Evolutionary conservation across 2,888 invertebrate species (phyloP).

Genomic region (Lasioglossum malachurum): DNA sequence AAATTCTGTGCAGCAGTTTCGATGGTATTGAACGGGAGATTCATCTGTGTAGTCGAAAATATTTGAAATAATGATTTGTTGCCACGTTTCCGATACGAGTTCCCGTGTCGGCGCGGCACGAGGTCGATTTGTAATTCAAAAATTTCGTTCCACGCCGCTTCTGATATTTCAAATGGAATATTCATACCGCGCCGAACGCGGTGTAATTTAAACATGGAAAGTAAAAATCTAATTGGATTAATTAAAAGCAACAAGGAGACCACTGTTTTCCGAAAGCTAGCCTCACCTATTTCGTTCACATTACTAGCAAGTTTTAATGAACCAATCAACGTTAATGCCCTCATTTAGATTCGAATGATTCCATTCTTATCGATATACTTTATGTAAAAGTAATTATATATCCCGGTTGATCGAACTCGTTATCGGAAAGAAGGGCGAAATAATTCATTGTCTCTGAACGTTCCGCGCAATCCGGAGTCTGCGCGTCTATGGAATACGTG

Average conservation of each 20-base stretch:
- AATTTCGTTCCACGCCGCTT: not conserved
- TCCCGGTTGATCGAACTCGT: not conserved
- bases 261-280: not conserved
- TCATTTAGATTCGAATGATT: not conserved
- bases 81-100: not conserved
- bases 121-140: conserved; percentile 10
- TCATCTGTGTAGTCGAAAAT: not conserved
- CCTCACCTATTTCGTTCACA: not conserved
- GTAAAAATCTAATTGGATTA: conserved; percentile 20
- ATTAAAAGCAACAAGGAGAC: not conserved
- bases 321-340: not conserved
- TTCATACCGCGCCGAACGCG: not conserved
- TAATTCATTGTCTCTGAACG: not conserved
- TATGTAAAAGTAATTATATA: not conserved
- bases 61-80: conserved; percentile 7
- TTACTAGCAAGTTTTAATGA: conserved; percentile 15
- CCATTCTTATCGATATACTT: not conserved
- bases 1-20: not conserved
- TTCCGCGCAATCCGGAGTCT: not conserved
- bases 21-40: not conserved
- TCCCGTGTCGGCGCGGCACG: not conserved
- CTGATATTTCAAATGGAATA: conserved; percentile 10
- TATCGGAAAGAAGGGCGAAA: not conserved
- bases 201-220: conserved; percentile 1
- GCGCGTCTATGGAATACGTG: too few species aligned